Evolutionary conservation across 2,888 invertebrate genomes (phyloP).

Genomic region (Stenodera caucasica): DNA sequence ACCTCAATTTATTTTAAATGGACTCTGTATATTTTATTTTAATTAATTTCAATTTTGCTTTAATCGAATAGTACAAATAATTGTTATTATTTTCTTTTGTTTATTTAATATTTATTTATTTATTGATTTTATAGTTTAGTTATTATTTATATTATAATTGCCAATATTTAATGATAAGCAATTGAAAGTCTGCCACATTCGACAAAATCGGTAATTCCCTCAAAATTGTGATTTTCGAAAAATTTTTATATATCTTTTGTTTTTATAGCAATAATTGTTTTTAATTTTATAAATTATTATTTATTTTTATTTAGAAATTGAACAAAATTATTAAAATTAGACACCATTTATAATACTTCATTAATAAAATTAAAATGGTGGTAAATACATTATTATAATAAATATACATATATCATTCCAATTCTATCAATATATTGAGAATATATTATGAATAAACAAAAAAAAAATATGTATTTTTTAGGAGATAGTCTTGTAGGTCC

Average conservation of each 20-base stretch:
- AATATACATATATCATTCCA: background rate
- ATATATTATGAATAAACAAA: background rate
- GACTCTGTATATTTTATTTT: conserved; percentile 6
- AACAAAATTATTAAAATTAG: background rate
- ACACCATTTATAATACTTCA: background rate
- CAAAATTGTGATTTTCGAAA: conserved; percentile 4
- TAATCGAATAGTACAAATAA: conserved; percentile 5
- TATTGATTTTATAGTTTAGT: conserved; percentile 14
- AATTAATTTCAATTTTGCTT: background rate
- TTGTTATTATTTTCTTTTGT: conserved; percentile 11
- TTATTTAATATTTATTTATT: conserved; percentile 15
- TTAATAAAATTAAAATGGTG: background rate
- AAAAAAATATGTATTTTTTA: background rate
- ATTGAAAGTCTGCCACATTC: conserved; percentile 33
- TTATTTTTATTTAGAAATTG: background rate
- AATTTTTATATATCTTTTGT: conserved; percentile 18
- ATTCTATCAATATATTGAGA: background rate
- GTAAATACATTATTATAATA: background rate
- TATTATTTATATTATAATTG: conserved; percentile 15
- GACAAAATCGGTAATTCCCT: background rate
- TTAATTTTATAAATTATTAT: background rate
- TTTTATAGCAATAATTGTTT: conserved; percentile 10
- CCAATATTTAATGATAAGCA: conserved; percentile 32
- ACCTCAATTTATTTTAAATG: conserved; percentile 37
- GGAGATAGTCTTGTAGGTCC: conserved; percentile 2